Base-by-base conservation (phyloP, 2,888 invertebrate species). In the Cephalotes varians region DNA sequence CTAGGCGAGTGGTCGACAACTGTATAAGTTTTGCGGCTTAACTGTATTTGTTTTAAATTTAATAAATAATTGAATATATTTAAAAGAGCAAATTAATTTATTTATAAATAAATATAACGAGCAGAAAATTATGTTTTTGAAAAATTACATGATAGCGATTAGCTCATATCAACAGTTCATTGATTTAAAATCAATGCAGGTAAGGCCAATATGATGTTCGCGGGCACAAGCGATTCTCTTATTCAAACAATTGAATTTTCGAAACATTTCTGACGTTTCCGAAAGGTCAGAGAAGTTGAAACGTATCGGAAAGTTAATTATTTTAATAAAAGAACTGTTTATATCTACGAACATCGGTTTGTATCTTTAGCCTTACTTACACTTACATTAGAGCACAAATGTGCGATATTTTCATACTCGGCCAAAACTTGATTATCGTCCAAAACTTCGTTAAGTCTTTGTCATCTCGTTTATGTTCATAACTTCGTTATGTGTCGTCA, bases 1-100 rank as follows among this genome's bases (percentile, higher is more conserved):
- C 7, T 79, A 76, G 64, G 4, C 28, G 21, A 54, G 21, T 56
- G 71, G 21, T 56, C 71, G 56, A 56, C 69, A 77, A 69, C 44
- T 25, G 15, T 28, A 28, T 40, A 67, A 25, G 28, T 15, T 34
- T 79, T 44, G 12, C 31, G 15, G 49, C 2, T n/a, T n/a, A n/a
- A n/a, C n/a, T n/a, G n/a, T n/a, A n/a, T n/a, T n/a, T n/a, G n/a
- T n/a, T n/a, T n/a, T 9, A 25, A 34, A 47, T 31, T 10, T 47
- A 64, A 65, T 7, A 65, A 56, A 25, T 31, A 67, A 67, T 37
- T 34, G 69, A 69, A 56, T 54, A 65, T 5, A 7, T 25, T 40
- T 37, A 51, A 10, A 77, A 64, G 10, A 1, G 0, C 44, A 44
- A 60, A 28, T 18, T 10, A n/a, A 49, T 49, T 65, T 64, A 69